A percentile compares a stretch with the other conserved stretches of the same genome.
These are phyloP conservation scores for Microcaecilia unicolor DNA, from an alignment of 2,797 vertebrate species.

Conservation along the genomic window DNA sequence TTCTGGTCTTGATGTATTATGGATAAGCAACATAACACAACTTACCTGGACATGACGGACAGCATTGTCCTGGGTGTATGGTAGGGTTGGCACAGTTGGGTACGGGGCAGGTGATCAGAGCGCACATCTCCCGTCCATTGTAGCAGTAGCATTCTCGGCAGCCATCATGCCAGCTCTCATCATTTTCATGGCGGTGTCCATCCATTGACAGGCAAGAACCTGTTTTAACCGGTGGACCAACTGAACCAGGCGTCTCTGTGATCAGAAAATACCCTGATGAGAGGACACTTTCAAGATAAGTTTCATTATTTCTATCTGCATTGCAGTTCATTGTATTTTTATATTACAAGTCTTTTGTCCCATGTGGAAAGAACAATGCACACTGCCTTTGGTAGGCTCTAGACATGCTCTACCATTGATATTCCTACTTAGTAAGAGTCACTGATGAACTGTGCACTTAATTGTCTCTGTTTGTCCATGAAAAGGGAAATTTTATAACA, in stretches of 20 bases:
- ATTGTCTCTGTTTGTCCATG: no score
- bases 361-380: no score
- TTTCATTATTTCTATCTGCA: neutral
- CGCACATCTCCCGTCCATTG: constrained; percentile 77
- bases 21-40: no score
- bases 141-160: constrained; percentile 84
- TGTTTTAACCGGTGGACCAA: constrained; percentile 55
- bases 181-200: constrained; percentile 69
- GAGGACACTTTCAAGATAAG: neutral
- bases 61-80: constrained; percentile 73
- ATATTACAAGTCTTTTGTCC: no score
- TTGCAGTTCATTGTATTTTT: no score
- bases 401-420: no score
- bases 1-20: no score
- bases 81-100: constrained; percentile 70
- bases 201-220: constrained; percentile 79
- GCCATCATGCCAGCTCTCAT: constrained; percentile 81
- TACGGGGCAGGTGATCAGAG: constrained; percentile 77
- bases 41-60: constrained; percentile 74
- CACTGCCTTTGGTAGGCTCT: no score
- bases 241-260: constrained; percentile 49
- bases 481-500: no score
- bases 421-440: no score
- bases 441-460: no score
- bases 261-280: constrained; percentile 13